A percentile compares a stretch with the other conserved stretches of the same genome.
These are phyloP conservation scores for Macrophya alboannulata DNA, from an alignment of 2,888 invertebrate genomes.

Conservation along the genomic window DNA sequence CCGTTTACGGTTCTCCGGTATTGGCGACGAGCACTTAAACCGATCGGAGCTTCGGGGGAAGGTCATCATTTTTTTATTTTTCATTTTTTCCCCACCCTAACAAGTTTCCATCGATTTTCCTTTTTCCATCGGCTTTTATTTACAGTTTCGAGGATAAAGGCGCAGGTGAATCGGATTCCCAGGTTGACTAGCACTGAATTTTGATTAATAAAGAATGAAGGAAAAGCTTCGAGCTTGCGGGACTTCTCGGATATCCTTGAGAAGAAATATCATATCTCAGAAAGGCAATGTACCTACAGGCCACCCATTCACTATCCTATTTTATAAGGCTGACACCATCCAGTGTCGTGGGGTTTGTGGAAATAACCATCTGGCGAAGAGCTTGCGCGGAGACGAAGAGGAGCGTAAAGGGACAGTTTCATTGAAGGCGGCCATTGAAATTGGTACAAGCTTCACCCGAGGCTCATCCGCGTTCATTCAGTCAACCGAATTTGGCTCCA, in stretches of 20 bases:
- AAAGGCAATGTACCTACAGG: background rate
- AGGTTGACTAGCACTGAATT: slow-evolving; percentile 34
- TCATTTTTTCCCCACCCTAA: background rate
- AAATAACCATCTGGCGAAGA: background rate
- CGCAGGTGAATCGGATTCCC: background rate
- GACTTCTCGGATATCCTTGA: background rate
- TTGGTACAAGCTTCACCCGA: slow-evolving; percentile 52
- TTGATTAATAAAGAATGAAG: background rate
- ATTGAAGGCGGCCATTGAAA: slow-evolving; percentile 57
- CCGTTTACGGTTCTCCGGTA: background rate
- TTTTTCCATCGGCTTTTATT: background rate
- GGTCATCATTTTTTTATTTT: background rate
- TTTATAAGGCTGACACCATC: background rate
- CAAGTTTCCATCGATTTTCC: background rate
- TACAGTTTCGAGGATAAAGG: background rate
- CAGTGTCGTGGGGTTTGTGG: background rate
- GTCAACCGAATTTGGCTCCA: background rate
- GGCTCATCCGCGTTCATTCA: slow-evolving; percentile 35
- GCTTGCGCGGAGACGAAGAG: slow-evolving; percentile 45
- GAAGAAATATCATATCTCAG: background rate
- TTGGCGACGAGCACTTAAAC: background rate
- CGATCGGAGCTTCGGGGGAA: slow-evolving; percentile 6
- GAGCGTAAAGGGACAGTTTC: slow-evolving; percentile 26
- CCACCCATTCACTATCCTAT: background rate
- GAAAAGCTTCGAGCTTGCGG: background rate